Evolutionary conservation across 2,888 invertebrate genomes (phyloP).

Genomic region (Dimorphilus gyrociliatus): DNA sequence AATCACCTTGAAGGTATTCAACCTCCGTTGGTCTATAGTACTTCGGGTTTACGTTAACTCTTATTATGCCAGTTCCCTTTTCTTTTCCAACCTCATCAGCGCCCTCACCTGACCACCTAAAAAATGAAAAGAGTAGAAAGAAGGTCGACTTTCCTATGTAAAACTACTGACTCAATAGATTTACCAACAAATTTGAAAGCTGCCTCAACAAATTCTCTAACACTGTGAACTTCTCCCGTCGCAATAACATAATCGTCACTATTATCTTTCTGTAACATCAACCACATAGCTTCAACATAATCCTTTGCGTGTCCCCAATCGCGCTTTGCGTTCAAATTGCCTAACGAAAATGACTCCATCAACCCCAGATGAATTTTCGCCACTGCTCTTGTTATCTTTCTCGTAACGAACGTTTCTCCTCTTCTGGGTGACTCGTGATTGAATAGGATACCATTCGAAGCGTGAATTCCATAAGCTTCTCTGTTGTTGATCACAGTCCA

Average conservation of each 20-base stretch:
- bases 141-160: no score
- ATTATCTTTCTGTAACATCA: constrained; percentile 72
- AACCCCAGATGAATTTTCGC: constrained; percentile 84
- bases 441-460: constrained; percentile 86
- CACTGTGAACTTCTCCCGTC: constrained; percentile 76
- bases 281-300: constrained; percentile 77
- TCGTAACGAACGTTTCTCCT: constrained; percentile 47
- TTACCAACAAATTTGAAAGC: constrained; percentile 64
- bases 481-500: constrained; percentile 92
- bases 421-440: constrained; percentile 89
- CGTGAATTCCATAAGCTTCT: constrained; percentile 85
- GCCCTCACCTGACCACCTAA: constrained; percentile 69
- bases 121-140: constrained; percentile 8
- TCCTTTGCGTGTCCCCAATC: constrained; percentile 86
- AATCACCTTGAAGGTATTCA: constrained; percentile 77
- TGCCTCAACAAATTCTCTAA: constrained; percentile 75
- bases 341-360: constrained; percentile 67
- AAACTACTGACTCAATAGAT: constrained; percentile 47
- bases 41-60: constrained; percentile 76
- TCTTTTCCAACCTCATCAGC: constrained; percentile 63
- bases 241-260: constrained; percentile 89
- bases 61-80: constrained; percentile 51
- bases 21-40: constrained; percentile 97
- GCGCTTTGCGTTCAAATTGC: constrained; percentile 80
- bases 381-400: constrained; percentile 91